Evolutionary conservation across 2,888 invertebrate genomes (phyloP), one percentile per base, ranked within the genome.

Genomic region (Oeneis ivallda): DNA sequence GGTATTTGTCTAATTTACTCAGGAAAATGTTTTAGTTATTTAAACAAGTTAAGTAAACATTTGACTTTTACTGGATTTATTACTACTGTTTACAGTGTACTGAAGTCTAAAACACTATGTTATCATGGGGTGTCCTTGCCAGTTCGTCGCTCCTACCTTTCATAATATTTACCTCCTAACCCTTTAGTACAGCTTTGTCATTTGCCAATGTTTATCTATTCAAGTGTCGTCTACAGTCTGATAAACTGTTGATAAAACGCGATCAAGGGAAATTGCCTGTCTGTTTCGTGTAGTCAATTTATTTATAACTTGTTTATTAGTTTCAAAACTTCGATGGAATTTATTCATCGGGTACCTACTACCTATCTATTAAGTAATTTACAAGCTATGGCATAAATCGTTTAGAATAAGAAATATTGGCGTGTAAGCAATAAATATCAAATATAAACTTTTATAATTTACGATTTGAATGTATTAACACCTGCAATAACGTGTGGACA

Each of bases 251-350:
- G 56, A 63, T 68, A 68, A 63, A 39, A 54, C 45, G 41, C 47
- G 47, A 34, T 26, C 54, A 15, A 6, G 57, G 67, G 57, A 67
- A 65, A 65, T 67, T 67, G 64, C 64, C 57, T 67, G 67, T 62
- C 62, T 53, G 39, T 67, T 61, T 49, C 53, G 53, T 13, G 49
- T 47, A 62, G 32, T 47, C 45, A 47, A 34, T 45, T 58, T 58
- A 57, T 67, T 62, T 61, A 65, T 65, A 57, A 59, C 62, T 52
- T 47, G 47, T 34, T 56, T 53, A 62, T 59, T 68, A 58, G 65
- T 63, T 58, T 45, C 58, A 26, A 8, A 26, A 47, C 58, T 45
- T 17, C 32, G 47, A 32, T 58, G 13, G 15, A 34, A 47, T 47
- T 58, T 58, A 58, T 58, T 58, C 34, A 58, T 34, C 11, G 41